A percentile compares a stretch with the other conserved stretches of the same genome.
Evolutionary conservation across 2,797 vertebrate genomes (phyloP).

Genomic region (Smutsia temminckii): DNA sequence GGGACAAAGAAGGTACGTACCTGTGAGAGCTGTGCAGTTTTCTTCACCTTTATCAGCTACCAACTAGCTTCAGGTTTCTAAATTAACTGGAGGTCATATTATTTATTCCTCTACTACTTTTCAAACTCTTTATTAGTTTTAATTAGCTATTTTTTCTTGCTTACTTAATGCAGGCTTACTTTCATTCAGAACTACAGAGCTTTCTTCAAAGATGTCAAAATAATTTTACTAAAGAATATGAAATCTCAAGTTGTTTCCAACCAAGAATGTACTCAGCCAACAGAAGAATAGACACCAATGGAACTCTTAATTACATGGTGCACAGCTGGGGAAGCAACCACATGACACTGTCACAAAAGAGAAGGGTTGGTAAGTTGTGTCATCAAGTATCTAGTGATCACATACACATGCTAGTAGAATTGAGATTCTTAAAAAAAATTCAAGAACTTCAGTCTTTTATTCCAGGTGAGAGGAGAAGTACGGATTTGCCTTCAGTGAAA

Average conservation of each 20-base stretch:
- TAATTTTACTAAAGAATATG: not conserved
- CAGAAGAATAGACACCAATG: not conserved
- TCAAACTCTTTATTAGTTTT: not conserved
- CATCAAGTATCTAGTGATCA: not conserved
- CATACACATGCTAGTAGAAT: not conserved
- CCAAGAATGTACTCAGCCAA: not conserved
- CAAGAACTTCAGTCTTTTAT: not conserved
- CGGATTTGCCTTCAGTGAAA: not conserved
- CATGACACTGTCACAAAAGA: not conserved
- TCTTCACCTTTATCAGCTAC: not conserved
- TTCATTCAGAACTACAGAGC: not conserved
- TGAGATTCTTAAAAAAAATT: not conserved
- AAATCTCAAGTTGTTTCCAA: not conserved
- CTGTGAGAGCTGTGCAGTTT: rapidly evolving
- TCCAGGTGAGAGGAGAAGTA: not conserved
- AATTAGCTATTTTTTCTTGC: not conserved
- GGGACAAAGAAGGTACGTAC: not conserved
- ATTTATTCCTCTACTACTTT: not conserved
- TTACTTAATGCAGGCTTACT: not conserved
- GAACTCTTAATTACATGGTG: not conserved
- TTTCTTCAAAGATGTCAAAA: not conserved
- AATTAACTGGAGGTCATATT: not conserved
- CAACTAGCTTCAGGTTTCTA: not conserved
- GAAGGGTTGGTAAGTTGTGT: not conserved
- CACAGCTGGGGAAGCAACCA: not conserved